phyloP scores from a whole-genome alignment of 2,113 vertebrate genomes.

The Nibea albiflora region DNA sequence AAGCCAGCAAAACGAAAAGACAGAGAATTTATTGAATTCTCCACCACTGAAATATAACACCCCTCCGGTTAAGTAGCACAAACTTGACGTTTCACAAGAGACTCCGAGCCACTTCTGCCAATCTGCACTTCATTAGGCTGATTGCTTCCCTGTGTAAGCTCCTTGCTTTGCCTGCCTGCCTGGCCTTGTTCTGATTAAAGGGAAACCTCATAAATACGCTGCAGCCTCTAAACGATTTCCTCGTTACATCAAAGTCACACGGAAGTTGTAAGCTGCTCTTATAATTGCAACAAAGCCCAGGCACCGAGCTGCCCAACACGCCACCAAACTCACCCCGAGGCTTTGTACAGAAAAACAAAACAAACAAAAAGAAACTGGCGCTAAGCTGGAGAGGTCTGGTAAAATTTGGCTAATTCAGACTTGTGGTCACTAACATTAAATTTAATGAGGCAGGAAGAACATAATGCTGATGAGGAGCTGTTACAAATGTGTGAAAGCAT shows the following conservation, averaged over 20 bases:
- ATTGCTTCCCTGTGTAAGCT: conserved; percentile 61
- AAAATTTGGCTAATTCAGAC: conserved; percentile 16
- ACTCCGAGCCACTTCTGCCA: conserved; percentile 51
- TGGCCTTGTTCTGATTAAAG: conserved; percentile 78
- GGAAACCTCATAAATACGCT: conserved; percentile 74
- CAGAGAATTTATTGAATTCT: conserved; percentile 4
- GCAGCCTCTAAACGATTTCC: conserved; percentile 77
- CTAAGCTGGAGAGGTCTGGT: background rate
- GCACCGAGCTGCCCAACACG: conserved; percentile 20
- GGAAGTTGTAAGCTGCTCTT: conserved; percentile 72
- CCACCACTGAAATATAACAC: conserved; percentile 14
- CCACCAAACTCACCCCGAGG: conserved; percentile 20
- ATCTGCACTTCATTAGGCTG: conserved; percentile 78
- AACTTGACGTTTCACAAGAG: conserved; percentile 56
- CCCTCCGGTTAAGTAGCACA: conserved; percentile 26
- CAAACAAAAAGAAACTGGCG: background rate
- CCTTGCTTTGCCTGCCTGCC: conserved; percentile 14
- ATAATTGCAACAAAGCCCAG: conserved; percentile 57
- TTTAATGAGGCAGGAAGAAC: conserved; percentile 49
- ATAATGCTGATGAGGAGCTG: background rate
- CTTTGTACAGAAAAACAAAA: background rate
- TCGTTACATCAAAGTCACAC: conserved; percentile 82
- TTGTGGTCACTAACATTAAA: conserved; percentile 15
- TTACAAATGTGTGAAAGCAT: background rate
- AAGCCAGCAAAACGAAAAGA: background rate